Base-by-base conservation (phyloP, 2,797 vertebrate genomes). In the Naso thynnoides region DNA sequence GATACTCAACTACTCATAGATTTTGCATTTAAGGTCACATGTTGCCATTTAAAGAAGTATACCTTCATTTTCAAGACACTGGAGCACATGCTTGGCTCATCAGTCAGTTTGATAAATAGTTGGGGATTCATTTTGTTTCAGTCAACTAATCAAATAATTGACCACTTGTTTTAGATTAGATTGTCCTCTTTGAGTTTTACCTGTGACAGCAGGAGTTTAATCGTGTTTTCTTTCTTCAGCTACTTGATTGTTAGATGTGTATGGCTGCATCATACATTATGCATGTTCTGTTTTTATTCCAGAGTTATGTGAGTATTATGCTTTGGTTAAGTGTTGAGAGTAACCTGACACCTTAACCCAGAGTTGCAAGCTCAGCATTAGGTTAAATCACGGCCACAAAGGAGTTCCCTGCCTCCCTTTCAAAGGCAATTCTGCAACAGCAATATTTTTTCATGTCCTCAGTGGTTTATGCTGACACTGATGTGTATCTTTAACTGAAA, bases 401-500 rank as follows among this genome's bases (percentile, higher is more conserved):
- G 11, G 23, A 66, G 42, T 16, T 9, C 29, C 19, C 16, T 31
- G 29, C 11, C 8, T 23, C 2, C 2, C 23, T 29, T 31, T 69
- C 54, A 44, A 38, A 36, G 59, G 27, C 2, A 31, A 48, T 42
- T 19, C 27, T 48, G 3, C 4, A 33, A 26, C 2, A n/a, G 33
- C 24, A 3, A 7, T 23, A 26, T 11, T 50, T 57, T 31, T 9
- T 44, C 15, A 8, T 3, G 11, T 62, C 15, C 45, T 61, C 59
- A 60, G 42, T 8, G 9, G 44, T 57, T 45, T 45, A 11, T 8
- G n/a, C 18, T 11, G 24, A 23, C 8, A 8, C 5, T 69, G 50
- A 62, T 26, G 36, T 38, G 19, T 66, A 63, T 42, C 7, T 79
- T 48, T 2, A 64, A 24, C 49, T 42, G 2, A 36, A 31, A 58